Evolutionary conservation across 2,888 invertebrate species (phyloP), one percentile per base, ranked within the genome.

Genomic region (Achlya flavicornis): DNA sequence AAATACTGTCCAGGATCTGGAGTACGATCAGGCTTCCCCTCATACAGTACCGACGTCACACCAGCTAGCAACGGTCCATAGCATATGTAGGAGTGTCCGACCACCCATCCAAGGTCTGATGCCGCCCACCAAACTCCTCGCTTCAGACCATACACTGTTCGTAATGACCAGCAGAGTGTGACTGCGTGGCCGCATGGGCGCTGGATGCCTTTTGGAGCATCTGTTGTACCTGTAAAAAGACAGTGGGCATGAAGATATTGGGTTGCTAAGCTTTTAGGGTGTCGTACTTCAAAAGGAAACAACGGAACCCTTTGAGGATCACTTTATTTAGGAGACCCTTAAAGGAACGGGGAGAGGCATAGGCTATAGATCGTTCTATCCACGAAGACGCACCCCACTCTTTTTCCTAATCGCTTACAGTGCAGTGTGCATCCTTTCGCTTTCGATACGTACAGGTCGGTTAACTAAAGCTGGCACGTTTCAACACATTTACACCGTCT

Each of bases 1-100:
- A 98, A 98, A 90, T 98, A 98, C 84, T 98, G 97, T 53, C 97
- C 97, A 4, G 98, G 97, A 88, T 98, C 97, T 0, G 98, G 98
- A 0, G 98, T 99, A 68, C 98, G 96, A 76, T 98, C 98, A 0
- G 98, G 99, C 84, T 99, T 99, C 3, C 99, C 99, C 88, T 99
- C 97, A 80, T 97, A 98, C 92, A 98, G 95, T 26, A 98, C 94
- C 61, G 96, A 96, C 0, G 98, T 98, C 58, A 96, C 93, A 0
- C 98, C 97, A 71, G 96, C 96, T 0, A 98, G 89, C 5, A 98
- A 91, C 0, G 98, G 98, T 0, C 97, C 98, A 77, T 98, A 99
- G 86, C 98, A 98, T 74, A 98, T 98, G 86, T 98, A 99, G 0
- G 98, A 98, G 83, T 98, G 98, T 0, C 98, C 98, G 0, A 98